Conservation (phyloP, 2,113 vertebrate species). For the Erythrolamprus reginae region DNA sequence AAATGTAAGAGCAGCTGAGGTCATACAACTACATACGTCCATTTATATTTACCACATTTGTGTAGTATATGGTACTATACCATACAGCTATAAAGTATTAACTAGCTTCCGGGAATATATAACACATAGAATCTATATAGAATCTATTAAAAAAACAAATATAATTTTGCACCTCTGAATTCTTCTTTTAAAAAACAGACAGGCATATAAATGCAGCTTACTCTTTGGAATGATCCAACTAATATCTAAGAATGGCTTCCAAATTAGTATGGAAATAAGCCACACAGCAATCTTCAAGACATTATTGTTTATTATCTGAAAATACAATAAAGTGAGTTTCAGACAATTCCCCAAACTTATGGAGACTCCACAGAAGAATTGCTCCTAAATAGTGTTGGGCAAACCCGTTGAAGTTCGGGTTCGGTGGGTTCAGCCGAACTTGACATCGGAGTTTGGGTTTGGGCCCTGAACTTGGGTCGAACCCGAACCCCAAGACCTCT, state of each 20-base stretch:
- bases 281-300: not conserved
- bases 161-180: not conserved
- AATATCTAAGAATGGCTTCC: not conserved
- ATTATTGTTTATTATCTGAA: not conserved
- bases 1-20: not conserved
- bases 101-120: not conserved
- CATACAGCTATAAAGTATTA: not conserved
- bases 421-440: no score
- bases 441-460: no score
- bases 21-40: not conserved
- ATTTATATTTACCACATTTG: not conserved
- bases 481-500: no score
- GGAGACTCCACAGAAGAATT: not conserved
- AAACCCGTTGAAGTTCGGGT: no score
- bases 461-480: no score
- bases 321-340: not conserved
- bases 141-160: not conserved
- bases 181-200: not conserved
- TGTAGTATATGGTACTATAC: not conserved
- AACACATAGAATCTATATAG: no score
- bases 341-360: not conserved
- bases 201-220: not conserved
- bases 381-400: no score
- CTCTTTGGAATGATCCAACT: not conserved
- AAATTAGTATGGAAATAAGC: not conserved